Conservation (phyloP, 2,113 vertebrate genomes). For the Zosterops lateralis region DNA sequence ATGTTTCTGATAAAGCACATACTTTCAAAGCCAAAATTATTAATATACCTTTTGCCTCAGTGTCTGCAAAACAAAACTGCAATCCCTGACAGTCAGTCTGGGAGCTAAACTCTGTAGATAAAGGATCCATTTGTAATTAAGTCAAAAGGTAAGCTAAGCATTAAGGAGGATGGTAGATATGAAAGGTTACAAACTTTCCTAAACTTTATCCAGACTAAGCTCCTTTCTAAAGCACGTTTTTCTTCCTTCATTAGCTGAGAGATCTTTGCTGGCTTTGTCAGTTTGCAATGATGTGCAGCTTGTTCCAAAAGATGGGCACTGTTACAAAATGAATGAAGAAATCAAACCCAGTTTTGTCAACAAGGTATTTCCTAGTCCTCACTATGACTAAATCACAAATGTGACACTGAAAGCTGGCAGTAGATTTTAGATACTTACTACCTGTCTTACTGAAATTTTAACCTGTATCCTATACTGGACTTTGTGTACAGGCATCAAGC, state of each 20-base stretch:
- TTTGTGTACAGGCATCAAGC: neutral
- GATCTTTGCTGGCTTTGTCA: neutral
- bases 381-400: neutral
- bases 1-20: neutral
- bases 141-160: neutral
- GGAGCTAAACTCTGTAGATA: neutral
- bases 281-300: neutral
- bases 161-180: neutral
- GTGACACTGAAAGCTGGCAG: neutral
- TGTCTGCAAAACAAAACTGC: neutral
- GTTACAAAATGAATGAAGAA: neutral
- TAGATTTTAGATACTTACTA: neutral
- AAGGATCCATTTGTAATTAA: neutral
- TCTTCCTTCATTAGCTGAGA: neutral
- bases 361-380: neutral
- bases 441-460: neutral
- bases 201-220: neutral
- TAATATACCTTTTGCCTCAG: neutral
- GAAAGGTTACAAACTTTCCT: neutral
- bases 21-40: neutral
- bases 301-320: neutral
- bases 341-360: neutral
- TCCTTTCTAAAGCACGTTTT: neutral
- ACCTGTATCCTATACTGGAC: neutral
- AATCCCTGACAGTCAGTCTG: neutral